Evolutionary conservation across 2,888 invertebrate genomes (phyloP).

Genomic region (Drosophila neoperkinsi): DNA sequence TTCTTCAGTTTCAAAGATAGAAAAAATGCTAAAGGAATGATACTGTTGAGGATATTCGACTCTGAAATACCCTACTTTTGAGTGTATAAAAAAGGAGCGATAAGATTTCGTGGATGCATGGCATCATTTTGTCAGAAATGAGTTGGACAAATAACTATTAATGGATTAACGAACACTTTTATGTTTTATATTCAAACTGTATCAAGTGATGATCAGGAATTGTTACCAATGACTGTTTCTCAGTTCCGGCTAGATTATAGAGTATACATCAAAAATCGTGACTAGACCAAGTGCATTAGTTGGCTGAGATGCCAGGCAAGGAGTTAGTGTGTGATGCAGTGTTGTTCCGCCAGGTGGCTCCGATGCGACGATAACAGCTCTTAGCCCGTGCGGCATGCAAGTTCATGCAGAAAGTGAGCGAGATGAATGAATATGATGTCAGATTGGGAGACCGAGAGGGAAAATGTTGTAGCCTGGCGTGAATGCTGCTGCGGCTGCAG

Average conservation of each 20-base stretch:
- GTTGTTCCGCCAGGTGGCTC: constrained; percentile 73
- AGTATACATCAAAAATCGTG: constrained; percentile 19
- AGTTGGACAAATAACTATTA: background rate
- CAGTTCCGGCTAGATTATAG: background rate
- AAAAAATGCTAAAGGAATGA: background rate
- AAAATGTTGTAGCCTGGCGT: constrained; percentile 8
- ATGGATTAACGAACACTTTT: background rate
- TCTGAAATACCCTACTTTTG: background rate
- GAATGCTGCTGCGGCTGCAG: constrained; percentile 31
- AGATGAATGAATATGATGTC: constrained; percentile 28
- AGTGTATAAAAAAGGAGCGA: background rate
- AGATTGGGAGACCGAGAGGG: constrained; percentile 7
- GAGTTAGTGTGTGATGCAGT: constrained; percentile 32
- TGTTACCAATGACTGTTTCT: background rate
- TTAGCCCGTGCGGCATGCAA: constrained; percentile 65
- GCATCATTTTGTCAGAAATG: background rate
- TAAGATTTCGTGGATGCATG: background rate
- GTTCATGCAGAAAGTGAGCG: constrained; percentile 50
- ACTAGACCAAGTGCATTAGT: constrained; percentile 48
- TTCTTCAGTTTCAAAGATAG: constrained; percentile 38
- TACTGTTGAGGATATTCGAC: background rate
- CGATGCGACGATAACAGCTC: constrained; percentile 65
- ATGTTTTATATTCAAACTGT: background rate
- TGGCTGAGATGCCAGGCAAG: constrained; percentile 24
- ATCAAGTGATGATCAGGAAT: background rate